Evolutionary conservation across 2,113 vertebrate genomes (phyloP).

Genomic region (Takifugu bimaculatus): DNA sequence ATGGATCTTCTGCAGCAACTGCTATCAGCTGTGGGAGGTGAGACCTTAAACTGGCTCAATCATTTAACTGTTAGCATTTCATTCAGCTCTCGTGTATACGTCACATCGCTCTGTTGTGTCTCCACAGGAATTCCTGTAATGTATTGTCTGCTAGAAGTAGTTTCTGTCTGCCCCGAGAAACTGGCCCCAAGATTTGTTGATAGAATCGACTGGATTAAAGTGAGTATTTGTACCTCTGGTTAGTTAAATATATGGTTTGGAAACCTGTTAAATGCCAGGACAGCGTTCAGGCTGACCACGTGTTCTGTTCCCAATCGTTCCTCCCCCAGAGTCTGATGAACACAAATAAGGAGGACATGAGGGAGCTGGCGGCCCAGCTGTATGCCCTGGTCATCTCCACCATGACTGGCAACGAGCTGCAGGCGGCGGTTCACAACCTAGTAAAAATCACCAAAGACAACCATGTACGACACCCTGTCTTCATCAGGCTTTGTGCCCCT

Average conservation of each 20-base stretch:
- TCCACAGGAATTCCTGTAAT: slow-evolving; percentile 89
- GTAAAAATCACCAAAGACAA: slow-evolving; percentile 92
- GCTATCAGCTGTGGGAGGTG: slow-evolving; percentile 88
- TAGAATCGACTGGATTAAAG: slow-evolving; percentile 98
- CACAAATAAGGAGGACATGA: slow-evolving; percentile 96
- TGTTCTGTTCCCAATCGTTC: slow-evolving; percentile 4
- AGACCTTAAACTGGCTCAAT: slow-evolving; percentile 4
- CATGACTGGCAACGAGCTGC: slow-evolving; percentile 89
- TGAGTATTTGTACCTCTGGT: slow-evolving; percentile 51
- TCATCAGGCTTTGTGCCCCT: neutral
- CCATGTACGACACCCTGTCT: slow-evolving; percentile 76
- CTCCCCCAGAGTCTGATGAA: slow-evolving; percentile 87
- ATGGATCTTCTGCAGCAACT: slow-evolving; percentile 92
- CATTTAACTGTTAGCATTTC: neutral
- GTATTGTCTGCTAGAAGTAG: slow-evolving; percentile 94
- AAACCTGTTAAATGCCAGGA: too few species aligned
- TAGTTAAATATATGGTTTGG: neutral
- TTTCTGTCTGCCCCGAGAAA: slow-evolving; percentile 92
- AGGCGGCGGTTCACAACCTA: slow-evolving; percentile 83
- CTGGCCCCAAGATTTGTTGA: slow-evolving; percentile 85
- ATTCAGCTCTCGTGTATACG: neutral
- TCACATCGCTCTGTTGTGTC: neutral
- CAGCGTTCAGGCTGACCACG: too few species aligned
- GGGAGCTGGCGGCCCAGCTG: slow-evolving; percentile 91
- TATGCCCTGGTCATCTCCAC: slow-evolving; percentile 91